Percentiles rank a stretch among this genome's conserved stretches.
These are phyloP conservation scores for Avahi laniger DNA, from an alignment of 2,797 vertebrate genomes.

Conservation along the genomic window DNA sequence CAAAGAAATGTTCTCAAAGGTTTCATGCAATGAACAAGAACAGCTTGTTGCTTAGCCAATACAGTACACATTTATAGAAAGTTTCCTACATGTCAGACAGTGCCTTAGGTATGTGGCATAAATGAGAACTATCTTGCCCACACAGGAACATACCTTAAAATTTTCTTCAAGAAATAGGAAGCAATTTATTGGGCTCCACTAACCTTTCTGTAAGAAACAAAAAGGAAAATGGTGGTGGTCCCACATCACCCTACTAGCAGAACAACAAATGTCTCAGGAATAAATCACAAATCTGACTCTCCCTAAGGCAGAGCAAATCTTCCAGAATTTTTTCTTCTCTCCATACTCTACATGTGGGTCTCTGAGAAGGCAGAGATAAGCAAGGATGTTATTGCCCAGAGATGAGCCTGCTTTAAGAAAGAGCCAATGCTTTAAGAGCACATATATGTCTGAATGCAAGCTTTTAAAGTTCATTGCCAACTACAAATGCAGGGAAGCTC, in stretches of 20 bases:
- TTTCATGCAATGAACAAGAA: constrained; percentile 17
- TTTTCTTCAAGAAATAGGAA: constrained; percentile 56
- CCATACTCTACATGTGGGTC: not conserved
- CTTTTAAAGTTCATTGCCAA: not conserved
- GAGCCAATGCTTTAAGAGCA: not conserved
- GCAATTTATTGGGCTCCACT: not conserved
- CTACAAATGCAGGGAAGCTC: not conserved
- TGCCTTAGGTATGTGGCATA: not conserved
- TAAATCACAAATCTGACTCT: constrained; percentile 29
- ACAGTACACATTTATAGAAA: not conserved
- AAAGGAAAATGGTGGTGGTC: constrained; percentile 21
- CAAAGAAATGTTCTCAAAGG: constrained; percentile 24
- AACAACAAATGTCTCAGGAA: constrained; percentile 10
- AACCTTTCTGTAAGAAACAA: constrained; percentile 33
- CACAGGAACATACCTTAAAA: not conserved
- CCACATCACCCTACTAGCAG: not conserved
- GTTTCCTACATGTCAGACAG: not conserved
- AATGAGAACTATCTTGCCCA: not conserved
- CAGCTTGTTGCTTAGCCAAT: not conserved
- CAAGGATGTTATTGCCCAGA: not conserved
- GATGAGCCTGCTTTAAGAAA: not conserved
- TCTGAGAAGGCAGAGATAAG: not conserved
- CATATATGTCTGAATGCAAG: not conserved
- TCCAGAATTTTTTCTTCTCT: constrained; percentile 29
- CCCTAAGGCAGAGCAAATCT: not conserved